Conservation (phyloP, 2,888 invertebrate genomes). For the Mimas tiliae region DNA sequence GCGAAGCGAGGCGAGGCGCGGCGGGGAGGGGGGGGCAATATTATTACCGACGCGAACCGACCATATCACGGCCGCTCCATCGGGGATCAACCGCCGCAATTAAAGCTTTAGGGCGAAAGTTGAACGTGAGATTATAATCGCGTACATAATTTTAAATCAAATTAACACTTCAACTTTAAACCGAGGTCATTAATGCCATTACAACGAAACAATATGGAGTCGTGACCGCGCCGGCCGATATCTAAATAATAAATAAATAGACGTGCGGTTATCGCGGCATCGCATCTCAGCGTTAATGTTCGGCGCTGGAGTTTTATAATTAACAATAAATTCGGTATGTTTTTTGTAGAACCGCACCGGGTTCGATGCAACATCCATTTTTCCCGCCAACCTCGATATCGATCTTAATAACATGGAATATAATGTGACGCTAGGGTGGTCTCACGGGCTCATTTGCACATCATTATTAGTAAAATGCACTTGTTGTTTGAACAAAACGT, state of each 20-base stretch:
- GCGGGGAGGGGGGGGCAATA: constrained; percentile 33
- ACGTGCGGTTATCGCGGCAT: constrained; percentile 71
- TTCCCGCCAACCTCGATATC: constrained; percentile 70
- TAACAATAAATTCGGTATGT: constrained; percentile 83
- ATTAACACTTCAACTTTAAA: constrained; percentile 85
- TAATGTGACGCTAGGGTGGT: constrained; percentile 52
- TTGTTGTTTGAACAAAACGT: neutral
- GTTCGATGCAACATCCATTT: constrained; percentile 69
- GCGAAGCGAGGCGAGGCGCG: constrained; percentile 10
- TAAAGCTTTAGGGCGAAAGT: constrained; percentile 79
- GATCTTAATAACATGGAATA: constrained; percentile 73
- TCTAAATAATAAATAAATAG: constrained; percentile 85
- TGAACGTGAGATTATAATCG: constrained; percentile 80
- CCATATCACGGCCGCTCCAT: constrained; percentile 66
- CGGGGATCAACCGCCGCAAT: constrained; percentile 71
- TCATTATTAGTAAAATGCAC: constrained; percentile 32
- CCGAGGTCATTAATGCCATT: constrained; percentile 83
- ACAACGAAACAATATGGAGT: constrained; percentile 82
- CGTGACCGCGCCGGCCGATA: constrained; percentile 80
- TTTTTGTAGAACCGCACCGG: constrained; percentile 70
- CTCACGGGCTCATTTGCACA: constrained; percentile 49
- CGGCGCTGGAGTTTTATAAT: constrained; percentile 81
- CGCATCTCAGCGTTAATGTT: constrained; percentile 81
- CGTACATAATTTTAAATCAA: constrained; percentile 83
- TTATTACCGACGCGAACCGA: constrained; percentile 50